Base-by-base conservation (phyloP, 2,888 invertebrate species). In the Tinea trinotella region DNA sequence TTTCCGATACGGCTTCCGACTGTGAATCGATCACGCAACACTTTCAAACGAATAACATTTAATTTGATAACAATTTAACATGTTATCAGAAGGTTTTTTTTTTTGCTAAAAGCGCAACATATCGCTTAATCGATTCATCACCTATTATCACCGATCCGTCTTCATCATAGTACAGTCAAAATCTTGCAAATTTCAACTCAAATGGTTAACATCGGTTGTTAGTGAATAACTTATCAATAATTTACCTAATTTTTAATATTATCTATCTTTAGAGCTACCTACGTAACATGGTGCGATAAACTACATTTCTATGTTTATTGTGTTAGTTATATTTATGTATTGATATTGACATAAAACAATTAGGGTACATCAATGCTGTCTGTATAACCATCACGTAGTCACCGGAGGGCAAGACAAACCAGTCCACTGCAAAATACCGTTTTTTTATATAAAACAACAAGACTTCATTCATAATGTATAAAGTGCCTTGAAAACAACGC, bases 381-480 rank as follows among this genome's bases (percentile, higher is more conserved):
- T 68, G 65, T 68, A 61, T 64, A 62, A 67, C 65, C 68, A 70
- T 75, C 79, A 76, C 75, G 74, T 72, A 72, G 70, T 60, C 67
- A 70, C 68, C 67, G 61, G 66, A 48, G 65, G 70, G 71, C 73
- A 66, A 66, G 66, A 70, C 62, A 71, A 76, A 81, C 82, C 79
- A 68, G 82, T 80, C 70, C 63, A 54, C 62, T 66, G 71, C 70
- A 71, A 71, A 74, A 78, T 76, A 76, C 76, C 67, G 71, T 77
- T 75, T 77, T 74, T 77, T 74, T 75, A 74, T 74, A 71, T 76
- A 62, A 68, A 77, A 72, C 75, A 73, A 71, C 71, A 67, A 70
- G 69, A 72, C 82, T 83, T 80, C 84, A 84, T 84, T 84, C 84
- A 84, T 82, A 82, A 80, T 84, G 77, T 78, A 83, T 79, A 68